Percentiles rank a stretch among this genome's conserved stretches.
phyloP scores from a whole-genome alignment of 2,888 invertebrate genomes.

The Brenthis ino region DNA sequence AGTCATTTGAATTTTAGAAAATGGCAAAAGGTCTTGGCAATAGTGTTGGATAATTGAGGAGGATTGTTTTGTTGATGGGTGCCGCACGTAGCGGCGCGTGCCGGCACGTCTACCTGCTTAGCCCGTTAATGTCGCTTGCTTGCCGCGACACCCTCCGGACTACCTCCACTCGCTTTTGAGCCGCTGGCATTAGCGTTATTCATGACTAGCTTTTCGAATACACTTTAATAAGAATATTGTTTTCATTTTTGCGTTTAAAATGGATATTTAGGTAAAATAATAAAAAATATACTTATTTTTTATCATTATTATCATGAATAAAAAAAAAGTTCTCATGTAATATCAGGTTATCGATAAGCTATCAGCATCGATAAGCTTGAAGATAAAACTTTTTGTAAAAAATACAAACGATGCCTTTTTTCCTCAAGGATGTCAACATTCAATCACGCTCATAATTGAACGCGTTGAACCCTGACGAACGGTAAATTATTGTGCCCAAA shows the following conservation, averaged over 20 bases:
- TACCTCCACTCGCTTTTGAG: conserved; percentile 1
- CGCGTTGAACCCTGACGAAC: conserved; percentile 35
- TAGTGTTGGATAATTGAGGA: conserved; percentile 23
- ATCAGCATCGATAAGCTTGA: not conserved
- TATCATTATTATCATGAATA: too few species aligned
- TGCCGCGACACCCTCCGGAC: conserved; percentile 14
- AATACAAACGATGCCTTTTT: conserved; percentile 19
- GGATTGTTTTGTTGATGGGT: conserved; percentile 35
- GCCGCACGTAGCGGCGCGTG: conserved; percentile 46
- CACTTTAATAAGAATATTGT: conserved; percentile 1
- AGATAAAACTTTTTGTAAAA: not conserved
- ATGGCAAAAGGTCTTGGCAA: conserved; percentile 3
- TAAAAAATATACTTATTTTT: too few species aligned
- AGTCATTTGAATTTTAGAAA: conserved; percentile 12
- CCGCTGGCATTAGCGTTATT: conserved; percentile 12
- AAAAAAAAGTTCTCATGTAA: too few species aligned
- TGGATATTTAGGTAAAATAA: too few species aligned
- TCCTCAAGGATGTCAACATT: conserved; percentile 35
- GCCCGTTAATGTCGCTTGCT: conserved; percentile 53
- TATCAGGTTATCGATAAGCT: too few species aligned
- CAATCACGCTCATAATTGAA: conserved; percentile 41
- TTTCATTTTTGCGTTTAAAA: not conserved
- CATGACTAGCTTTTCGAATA: conserved; percentile 5
- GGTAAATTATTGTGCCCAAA: conserved; percentile 34
- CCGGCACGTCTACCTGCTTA: conserved; percentile 66